Conservation (phyloP, 2,113 vertebrate genomes). For the Salvelinus fontinalis region DNA sequence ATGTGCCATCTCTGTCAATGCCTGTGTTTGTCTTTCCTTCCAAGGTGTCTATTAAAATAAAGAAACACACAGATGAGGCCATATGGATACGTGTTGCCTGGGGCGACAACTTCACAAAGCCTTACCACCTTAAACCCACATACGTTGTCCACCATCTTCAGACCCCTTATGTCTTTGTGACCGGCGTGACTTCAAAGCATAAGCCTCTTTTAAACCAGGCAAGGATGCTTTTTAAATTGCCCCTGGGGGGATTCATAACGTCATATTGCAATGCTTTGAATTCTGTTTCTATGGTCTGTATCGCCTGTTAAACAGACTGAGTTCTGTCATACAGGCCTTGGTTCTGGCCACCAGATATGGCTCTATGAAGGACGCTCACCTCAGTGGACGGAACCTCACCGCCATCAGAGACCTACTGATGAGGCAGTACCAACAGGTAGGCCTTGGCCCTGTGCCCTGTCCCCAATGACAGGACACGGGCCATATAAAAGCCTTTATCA, state of each 20-base stretch:
- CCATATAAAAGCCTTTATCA: background rate
- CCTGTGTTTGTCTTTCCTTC: slow-evolving; percentile 13
- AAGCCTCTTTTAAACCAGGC: slow-evolving; percentile 85
- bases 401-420: slow-evolving; percentile 87
- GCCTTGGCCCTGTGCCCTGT: slow-evolving; percentile 54
- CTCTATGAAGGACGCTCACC: slow-evolving; percentile 81
- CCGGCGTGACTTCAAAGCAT: slow-evolving; percentile 60
- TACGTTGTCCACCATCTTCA: slow-evolving; percentile 87
- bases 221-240: slow-evolving; percentile 16
- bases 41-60: slow-evolving; percentile 87
- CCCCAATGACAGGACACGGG: too few species aligned
- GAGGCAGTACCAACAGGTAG: slow-evolving; percentile 81
- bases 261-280: background rate
- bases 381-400: slow-evolving; percentile 82
- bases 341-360: slow-evolving; percentile 74
- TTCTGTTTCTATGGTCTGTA: background rate
- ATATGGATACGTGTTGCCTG: slow-evolving; percentile 95
- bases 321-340: slow-evolving; percentile 76
- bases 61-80: slow-evolving; percentile 82
- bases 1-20: background rate
- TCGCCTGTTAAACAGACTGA: background rate
- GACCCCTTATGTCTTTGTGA: slow-evolving; percentile 85
- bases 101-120: slow-evolving; percentile 78
- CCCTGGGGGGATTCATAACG: background rate
- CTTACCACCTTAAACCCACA: slow-evolving; percentile 87